Percentiles rank a stretch among this genome's conserved stretches.
Evolutionary conservation across 2,888 invertebrate genomes (phyloP).

Genomic region (Globia sparganii): DNA sequence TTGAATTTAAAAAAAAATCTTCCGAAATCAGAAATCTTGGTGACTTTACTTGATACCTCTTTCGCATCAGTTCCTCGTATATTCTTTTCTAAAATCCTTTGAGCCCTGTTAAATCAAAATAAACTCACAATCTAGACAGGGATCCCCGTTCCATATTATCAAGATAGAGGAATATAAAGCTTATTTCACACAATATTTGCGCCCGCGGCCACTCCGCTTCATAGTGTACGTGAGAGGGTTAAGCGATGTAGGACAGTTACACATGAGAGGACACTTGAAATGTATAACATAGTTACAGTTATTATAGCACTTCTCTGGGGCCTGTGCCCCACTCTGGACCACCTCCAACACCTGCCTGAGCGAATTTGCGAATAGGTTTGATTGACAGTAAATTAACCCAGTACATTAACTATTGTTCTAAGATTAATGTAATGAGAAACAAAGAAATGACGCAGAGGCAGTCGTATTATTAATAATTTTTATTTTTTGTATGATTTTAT

Average conservation of each 20-base stretch:
- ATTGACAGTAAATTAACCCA: too few species aligned
- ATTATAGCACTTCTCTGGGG: too few species aligned
- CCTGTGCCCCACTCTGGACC: too few species aligned
- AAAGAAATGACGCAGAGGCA: too few species aligned
- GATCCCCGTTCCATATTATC: not conserved
- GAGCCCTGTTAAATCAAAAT: not conserved
- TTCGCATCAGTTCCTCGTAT: not conserved
- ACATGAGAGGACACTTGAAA: constrained; percentile 34
- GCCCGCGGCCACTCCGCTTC: constrained; percentile 65
- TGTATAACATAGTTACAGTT: not conserved
- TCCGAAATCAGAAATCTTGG: too few species aligned
- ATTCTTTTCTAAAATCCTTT: not conserved
- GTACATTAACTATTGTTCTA: too few species aligned
- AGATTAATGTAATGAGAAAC: too few species aligned
- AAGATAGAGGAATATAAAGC: constrained; percentile 36
- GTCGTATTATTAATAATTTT: too few species aligned
- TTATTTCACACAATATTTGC: constrained; percentile 71
- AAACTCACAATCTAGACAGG: constrained; percentile 3
- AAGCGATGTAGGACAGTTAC: constrained; percentile 51
- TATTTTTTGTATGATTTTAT: too few species aligned
- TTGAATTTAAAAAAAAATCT: not conserved
- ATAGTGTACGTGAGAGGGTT: constrained; percentile 70
- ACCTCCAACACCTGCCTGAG: too few species aligned
- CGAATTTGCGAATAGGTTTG: too few species aligned
- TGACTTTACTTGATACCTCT: not conserved